Percentiles rank a stretch among this genome's conserved stretches.
Conservation (phyloP, 2,113 vertebrate genomes). For the Apistogramma diplotaenia region DNA sequence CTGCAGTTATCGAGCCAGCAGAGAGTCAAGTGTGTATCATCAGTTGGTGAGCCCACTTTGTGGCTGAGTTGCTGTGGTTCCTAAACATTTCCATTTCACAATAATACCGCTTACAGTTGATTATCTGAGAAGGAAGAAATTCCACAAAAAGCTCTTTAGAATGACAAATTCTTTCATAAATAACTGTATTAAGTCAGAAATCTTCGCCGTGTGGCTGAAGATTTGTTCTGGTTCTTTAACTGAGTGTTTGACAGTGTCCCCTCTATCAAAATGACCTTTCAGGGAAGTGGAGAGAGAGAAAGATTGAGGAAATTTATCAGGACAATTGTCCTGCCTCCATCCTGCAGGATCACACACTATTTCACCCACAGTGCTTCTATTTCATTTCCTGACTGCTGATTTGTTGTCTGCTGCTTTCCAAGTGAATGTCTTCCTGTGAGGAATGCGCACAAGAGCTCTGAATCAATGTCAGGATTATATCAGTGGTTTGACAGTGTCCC, state of each 20-base stretch:
- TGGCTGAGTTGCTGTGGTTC: fast-evolving
- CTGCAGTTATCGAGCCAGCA: background rate
- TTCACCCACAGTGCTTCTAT: slow-evolving; percentile 5
- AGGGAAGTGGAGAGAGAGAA: background rate
- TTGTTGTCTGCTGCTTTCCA: slow-evolving; percentile 43
- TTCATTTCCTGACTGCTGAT: slow-evolving; percentile 61
- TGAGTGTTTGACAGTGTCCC: background rate
- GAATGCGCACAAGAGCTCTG: slow-evolving; percentile 46
- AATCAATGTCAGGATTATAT: slow-evolving; percentile 49
- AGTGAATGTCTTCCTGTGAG: slow-evolving; percentile 38
- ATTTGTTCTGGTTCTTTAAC: background rate
- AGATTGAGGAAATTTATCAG: slow-evolving; percentile 1
- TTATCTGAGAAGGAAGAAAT: background rate
- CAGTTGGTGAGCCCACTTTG: background rate
- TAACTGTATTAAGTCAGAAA: too few species aligned
- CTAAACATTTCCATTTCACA: fast-evolving
- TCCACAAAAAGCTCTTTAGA: background rate
- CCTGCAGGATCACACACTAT: slow-evolving; percentile 10
- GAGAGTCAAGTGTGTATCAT: fast-evolving
- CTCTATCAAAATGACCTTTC: slow-evolving; percentile 3
- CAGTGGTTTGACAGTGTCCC: background rate
- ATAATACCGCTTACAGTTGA: background rate
- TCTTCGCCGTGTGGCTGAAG: too few species aligned
- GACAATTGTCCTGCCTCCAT: background rate
- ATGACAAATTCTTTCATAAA: background rate